Percentiles rank a stretch among this genome's conserved stretches.
phyloP scores from a whole-genome alignment of 2,797 vertebrate species.

The Orestias chungarensis region DNA sequence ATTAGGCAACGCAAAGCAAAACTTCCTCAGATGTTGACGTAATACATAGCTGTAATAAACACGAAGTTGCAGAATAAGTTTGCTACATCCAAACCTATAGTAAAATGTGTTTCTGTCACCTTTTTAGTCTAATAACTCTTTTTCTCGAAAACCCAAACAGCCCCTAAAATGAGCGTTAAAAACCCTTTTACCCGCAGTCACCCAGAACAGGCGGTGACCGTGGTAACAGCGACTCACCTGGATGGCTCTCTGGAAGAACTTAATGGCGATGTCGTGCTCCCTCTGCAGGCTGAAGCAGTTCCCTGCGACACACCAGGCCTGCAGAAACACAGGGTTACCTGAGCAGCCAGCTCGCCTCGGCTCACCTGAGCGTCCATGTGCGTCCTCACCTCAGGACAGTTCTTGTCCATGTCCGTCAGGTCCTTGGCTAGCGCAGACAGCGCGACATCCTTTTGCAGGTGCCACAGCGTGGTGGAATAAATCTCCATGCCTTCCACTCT shows the following conservation, averaged over 20 bases:
- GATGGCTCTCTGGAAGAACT: conserved; percentile 98
- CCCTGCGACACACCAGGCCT: conserved; percentile 98
- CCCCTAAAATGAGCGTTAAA: too few species aligned
- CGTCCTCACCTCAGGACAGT: conserved; percentile 86
- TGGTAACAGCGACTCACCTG: conserved; percentile 83
- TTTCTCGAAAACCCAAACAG: too few species aligned
- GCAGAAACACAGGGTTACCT: conserved; percentile 12
- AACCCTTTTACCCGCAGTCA: not conserved
- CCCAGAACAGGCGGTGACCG: too few species aligned
- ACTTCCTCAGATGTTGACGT: too few species aligned
- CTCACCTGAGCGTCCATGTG: not conserved
- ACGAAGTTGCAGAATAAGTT: too few species aligned
- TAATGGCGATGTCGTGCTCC: conserved; percentile 97
- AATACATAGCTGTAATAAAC: too few species aligned
- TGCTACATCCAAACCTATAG: too few species aligned
- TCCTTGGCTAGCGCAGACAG: conserved; percentile 96
- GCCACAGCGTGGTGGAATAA: conserved; percentile 97
- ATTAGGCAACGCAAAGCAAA: too few species aligned
- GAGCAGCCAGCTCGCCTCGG: not conserved
- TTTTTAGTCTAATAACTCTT: too few species aligned
- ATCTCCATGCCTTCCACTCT: conserved; percentile 98
- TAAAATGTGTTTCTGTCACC: too few species aligned
- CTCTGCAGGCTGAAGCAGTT: conserved; percentile 98
- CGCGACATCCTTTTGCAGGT: conserved; percentile 96
- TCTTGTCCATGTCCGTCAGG: conserved; percentile 98